A percentile compares a stretch with the other conserved stretches of the same genome.
These are phyloP conservation scores for Lepidurus apus DNA, from an alignment of 1,140 invertebrate species.

Conservation along the genomic window DNA sequence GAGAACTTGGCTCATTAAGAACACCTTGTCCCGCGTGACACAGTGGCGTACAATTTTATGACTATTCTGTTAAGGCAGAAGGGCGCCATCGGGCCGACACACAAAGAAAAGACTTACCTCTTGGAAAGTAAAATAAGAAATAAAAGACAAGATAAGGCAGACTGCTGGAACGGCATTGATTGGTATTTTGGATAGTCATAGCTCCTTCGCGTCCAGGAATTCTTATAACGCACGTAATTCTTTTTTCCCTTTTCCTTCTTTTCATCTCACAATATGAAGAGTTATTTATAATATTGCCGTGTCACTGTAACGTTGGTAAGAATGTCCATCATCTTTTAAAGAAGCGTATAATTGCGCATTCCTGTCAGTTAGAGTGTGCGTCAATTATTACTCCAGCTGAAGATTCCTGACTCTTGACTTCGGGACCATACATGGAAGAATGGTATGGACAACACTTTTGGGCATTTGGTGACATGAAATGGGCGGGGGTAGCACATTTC, in stretches of 20 bases:
- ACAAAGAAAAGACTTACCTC: background rate
- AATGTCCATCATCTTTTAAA: constrained; percentile 9
- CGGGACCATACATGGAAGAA: background rate
- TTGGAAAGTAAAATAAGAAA: background rate
- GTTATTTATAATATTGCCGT: background rate
- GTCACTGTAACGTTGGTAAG: background rate
- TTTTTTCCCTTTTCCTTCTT: background rate
- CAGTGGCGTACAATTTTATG: constrained; percentile 6
- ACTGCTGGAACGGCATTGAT: background rate
- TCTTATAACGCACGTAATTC: background rate
- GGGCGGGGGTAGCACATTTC: background rate
- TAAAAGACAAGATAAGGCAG: background rate
- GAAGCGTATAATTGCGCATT: constrained; percentile 10
- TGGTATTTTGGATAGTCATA: constrained; percentile 15
- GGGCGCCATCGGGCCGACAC: background rate
- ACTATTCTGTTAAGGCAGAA: background rate
- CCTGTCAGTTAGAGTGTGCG: background rate
- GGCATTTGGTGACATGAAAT: constrained; percentile 11
- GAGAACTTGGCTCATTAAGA: background rate
- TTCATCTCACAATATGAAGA: background rate
- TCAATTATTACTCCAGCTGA: background rate
- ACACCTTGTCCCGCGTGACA: constrained; percentile 13
- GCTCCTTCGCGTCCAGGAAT: constrained; percentile 3
- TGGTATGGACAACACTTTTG: background rate
- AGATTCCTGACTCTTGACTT: background rate